Percentiles rank a stretch among this genome's conserved stretches.
Conservation (phyloP, 2,113 vertebrate species). For the Microtus oregoni region DNA sequence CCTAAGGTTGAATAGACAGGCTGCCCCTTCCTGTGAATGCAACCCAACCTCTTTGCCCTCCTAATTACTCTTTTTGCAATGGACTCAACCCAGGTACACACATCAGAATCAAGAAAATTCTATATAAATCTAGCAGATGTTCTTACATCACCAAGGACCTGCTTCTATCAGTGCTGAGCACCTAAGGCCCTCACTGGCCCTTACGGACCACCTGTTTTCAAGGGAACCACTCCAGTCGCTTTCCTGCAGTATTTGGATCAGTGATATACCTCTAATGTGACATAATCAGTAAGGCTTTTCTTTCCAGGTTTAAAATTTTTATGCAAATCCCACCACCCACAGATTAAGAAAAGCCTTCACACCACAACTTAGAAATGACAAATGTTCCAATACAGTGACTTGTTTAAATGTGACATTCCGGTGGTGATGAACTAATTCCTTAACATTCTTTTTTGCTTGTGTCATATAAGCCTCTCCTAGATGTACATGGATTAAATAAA, state of each 20-base stretch:
- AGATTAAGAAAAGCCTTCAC: not conserved
- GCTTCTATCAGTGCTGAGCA: no score
- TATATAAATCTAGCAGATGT: not conserved
- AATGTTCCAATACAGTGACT: not conserved
- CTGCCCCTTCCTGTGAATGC: not conserved
- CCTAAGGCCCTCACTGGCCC: no score
- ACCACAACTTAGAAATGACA: not conserved
- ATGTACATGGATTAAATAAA: not conserved
- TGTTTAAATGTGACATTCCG: not conserved
- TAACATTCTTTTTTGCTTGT: not conserved
- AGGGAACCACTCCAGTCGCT: not conserved
- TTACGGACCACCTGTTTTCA: no score
- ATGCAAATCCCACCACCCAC: not conserved
- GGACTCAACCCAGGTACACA: not conserved
- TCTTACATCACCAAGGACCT: not conserved
- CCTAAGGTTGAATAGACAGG: not conserved
- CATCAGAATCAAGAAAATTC: not conserved
- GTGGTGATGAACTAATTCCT: not conserved
- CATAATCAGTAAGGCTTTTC: not conserved
- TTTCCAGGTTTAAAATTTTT: not conserved
- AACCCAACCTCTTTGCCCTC: not conserved
- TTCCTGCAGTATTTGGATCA: not conserved
- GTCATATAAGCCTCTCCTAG: not conserved
- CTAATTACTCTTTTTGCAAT: not conserved
- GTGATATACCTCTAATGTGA: not conserved